Base-by-base conservation (phyloP, 2,888 invertebrate species). In the Drosophila monieri region DNA sequence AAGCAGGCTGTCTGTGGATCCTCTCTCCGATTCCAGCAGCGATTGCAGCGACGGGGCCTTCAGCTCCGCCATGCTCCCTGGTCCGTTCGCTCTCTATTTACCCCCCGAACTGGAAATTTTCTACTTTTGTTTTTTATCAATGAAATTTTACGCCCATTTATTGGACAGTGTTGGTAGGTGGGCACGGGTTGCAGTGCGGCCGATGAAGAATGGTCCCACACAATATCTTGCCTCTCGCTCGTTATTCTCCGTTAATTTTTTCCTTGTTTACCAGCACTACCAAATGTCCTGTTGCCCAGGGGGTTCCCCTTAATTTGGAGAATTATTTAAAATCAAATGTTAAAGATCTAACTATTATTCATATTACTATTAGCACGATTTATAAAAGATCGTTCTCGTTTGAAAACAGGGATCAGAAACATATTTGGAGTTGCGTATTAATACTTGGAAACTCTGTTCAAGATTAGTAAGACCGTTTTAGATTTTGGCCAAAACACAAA, bases 1-100 rank as follows among this genome's bases (percentile, higher is more conserved):
- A 64, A 92, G 92, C 73, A 95, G 92, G 90, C 95, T 95, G 85
- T 94, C 95, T 57, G 94, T 94, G 49, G 95, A 95, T 77, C 94
- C 95, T 68, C 94, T 92, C 89, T 95, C 94, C 0, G 92, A 92
- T 55, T 91, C 92, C 79, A 95, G 85, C 75, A 94, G 88, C n/a
- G 94, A 94, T 78, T 94, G 94, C 60, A 92, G 73, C 25, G 91
- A 91, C 0, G 92, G 91, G 32, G 92, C 92, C 75, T 91, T 92
- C 4, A 92, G 69, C 68, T 85, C 88, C 64, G 90, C 83, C 92
- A 92, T 92, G 56, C 60, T 80, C 54, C 58, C 52, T 23, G 39
- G 51, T 32, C 46, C 41, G 32, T 59, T 21, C 43, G 14, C 35
- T 35, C 35, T 35, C 14, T 32, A 39, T 14, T 41, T 48, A 30